Evolutionary conservation across 2,888 invertebrate species (phyloP).

Genomic region (Ophioninae sp.): DNA sequence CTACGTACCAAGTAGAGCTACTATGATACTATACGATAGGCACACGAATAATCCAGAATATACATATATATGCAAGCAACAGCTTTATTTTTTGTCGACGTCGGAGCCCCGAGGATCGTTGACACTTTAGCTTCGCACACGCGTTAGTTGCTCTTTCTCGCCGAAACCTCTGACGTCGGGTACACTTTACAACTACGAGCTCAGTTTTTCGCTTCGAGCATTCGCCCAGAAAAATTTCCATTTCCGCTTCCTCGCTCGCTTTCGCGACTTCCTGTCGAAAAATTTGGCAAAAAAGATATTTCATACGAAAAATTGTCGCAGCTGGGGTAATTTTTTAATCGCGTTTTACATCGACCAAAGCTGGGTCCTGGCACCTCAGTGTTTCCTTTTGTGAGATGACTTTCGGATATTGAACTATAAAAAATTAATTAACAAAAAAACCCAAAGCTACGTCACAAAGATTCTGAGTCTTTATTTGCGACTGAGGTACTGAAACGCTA

Average conservation of each 20-base stretch:
- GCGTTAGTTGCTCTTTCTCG: constrained; percentile 25
- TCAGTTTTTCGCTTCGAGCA: constrained; percentile 35
- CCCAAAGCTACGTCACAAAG: neutral
- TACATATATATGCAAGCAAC: constrained; percentile 8
- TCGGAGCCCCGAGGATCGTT: constrained; percentile 39
- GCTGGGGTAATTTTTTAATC: neutral
- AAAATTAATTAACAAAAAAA: neutral
- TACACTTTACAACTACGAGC: constrained; percentile 13
- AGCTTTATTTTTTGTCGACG: constrained; percentile 37
- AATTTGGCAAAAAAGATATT: neutral
- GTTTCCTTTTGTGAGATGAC: neutral
- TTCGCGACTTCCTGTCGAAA: neutral
- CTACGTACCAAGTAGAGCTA: constrained; percentile 1
- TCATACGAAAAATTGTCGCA: neutral
- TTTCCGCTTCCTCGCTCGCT: constrained; percentile 12
- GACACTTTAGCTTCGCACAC: constrained; percentile 43
- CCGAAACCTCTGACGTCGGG: constrained; percentile 16
- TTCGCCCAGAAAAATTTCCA: constrained; percentile 18
- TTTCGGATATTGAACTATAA: neutral
- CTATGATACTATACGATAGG: constrained; percentile 8
- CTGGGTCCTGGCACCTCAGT: neutral
- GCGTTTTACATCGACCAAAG: neutral
- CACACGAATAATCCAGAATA: neutral
- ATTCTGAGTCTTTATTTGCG: neutral
- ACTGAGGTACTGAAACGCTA: neutral